Base-by-base conservation (phyloP, 1,140 invertebrate species). In the Leptinotarsa lineolata region DNA sequence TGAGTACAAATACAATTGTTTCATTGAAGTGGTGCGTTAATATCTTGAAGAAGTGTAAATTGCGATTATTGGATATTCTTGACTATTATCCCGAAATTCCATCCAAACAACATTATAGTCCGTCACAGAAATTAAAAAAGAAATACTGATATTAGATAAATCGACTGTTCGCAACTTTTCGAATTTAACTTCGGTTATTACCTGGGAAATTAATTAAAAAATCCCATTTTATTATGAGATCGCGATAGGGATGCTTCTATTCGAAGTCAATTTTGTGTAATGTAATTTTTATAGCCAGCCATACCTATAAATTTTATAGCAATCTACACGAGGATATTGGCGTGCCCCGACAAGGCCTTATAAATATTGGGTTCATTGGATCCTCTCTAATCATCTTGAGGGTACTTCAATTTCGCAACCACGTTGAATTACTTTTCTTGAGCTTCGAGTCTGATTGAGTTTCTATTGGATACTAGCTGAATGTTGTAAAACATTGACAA, bases 231-330 rank as follows among this genome's bases (percentile, higher is more conserved):
- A 48, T 46, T 68, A 48, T 39, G 30, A 44, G 77, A 76, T 78
- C 64, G 67, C 73, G 73, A 72, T 77, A 69, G 67, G 59, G 72
- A 72, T 76, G 74, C 24, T 80, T 74, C 77, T 79, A 80, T 77
- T 75, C 77, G 74, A 72, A 80, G 78, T 80, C 79, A 80, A 80
- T 80, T 80, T 80, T 73, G 73, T 77, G 79, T 80, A 80, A 80
- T 80, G 79, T 80, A 80, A 80, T 80, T 80, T 80, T 80, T 80
- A 80, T 79, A 76, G 79, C 76, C 75, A 73, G 78, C 76, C 70
- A 71, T 75, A 73, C 74, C 79, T 76, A 76, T 80, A 80, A 80
- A 80, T 80, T 80, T 79, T 80, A 80, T 77, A 78, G 76, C 76
- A 79, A 80, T 80, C 79, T 80, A 80, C 79, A 74, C 75, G 74